phyloP scores from a whole-genome alignment of 2,888 invertebrate species.

The Parasteatoda lunata region DNA sequence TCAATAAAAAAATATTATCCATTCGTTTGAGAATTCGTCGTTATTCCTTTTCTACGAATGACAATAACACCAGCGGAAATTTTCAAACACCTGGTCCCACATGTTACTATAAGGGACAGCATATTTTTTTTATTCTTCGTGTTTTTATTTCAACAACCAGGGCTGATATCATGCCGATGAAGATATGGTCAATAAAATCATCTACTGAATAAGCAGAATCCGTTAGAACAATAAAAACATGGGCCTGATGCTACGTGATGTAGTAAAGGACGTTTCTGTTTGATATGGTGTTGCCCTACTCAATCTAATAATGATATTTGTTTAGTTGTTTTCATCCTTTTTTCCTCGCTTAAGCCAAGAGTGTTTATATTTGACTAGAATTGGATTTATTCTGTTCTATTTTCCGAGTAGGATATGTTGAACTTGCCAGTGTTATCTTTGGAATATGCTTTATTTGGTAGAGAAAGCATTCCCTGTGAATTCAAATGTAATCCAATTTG shows the following conservation, averaged over 20 bases:
- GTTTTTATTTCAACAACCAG: conserved; percentile 13
- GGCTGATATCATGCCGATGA: conserved; percentile 20
- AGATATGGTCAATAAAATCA: conserved; percentile 31
- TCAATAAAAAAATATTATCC: conserved; percentile 51
- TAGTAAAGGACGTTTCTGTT: background rate
- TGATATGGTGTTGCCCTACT: conserved; percentile 14
- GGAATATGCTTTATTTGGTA: background rate
- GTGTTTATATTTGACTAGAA: conserved; percentile 28
- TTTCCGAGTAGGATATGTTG: background rate
- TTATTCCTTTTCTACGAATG: conserved; percentile 13
- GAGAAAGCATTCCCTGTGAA: background rate
- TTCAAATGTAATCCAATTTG: background rate
- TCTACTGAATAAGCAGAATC: conserved; percentile 36
- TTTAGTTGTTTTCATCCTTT: conserved; percentile 1
- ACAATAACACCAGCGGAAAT: conserved; percentile 42
- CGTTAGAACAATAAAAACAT: conserved; percentile 40
- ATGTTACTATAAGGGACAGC: background rate
- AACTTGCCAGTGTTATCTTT: background rate
- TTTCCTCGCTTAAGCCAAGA: conserved; percentile 1
- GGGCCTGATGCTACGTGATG: conserved; percentile 1
- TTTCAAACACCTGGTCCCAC: conserved; percentile 41
- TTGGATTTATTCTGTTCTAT: background rate
- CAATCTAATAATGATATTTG: conserved; percentile 41
- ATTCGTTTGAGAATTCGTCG: conserved; percentile 10
- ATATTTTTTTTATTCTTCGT: background rate